phyloP scores from a whole-genome alignment of 2,113 vertebrate species.

The Gymnarchus niloticus region DNA sequence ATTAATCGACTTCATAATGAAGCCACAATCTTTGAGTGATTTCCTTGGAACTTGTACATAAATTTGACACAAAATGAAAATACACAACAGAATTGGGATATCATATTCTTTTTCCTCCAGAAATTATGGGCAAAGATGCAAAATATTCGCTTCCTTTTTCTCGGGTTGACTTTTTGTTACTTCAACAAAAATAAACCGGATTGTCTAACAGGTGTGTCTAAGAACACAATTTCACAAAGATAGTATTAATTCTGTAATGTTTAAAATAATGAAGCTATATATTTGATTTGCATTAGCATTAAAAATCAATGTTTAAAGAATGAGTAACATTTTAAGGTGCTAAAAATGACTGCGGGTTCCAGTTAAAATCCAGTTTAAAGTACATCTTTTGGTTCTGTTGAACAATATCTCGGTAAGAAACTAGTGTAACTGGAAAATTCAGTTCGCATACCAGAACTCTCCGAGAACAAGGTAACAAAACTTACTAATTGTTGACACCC shows the following conservation, averaged over 20 bases:
- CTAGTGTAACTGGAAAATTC: constrained; percentile 19
- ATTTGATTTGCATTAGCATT: neutral
- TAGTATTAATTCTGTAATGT: neutral
- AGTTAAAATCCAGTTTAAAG: neutral
- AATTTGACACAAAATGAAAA: neutral
- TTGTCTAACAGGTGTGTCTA: neutral
- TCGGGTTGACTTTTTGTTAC: neutral
- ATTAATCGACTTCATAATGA: neutral
- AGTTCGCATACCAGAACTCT: neutral
- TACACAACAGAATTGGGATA: neutral
- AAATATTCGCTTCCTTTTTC: neutral
- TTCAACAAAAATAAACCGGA: constrained; percentile 1
- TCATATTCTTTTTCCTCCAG: neutral
- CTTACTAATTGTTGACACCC: neutral
- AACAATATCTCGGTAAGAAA: neutral
- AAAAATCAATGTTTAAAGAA: neutral
- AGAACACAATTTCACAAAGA: neutral
- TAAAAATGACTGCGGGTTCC: neutral
- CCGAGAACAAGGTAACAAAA: neutral
- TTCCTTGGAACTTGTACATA: neutral
- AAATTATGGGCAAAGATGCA: neutral
- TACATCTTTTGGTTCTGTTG: neutral
- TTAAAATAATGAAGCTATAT: neutral
- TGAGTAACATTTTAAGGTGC: neutral
- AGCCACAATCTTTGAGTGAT: neutral